Conservation (phyloP, 2,888 invertebrate species). For the Amiota mariae region DNA sequence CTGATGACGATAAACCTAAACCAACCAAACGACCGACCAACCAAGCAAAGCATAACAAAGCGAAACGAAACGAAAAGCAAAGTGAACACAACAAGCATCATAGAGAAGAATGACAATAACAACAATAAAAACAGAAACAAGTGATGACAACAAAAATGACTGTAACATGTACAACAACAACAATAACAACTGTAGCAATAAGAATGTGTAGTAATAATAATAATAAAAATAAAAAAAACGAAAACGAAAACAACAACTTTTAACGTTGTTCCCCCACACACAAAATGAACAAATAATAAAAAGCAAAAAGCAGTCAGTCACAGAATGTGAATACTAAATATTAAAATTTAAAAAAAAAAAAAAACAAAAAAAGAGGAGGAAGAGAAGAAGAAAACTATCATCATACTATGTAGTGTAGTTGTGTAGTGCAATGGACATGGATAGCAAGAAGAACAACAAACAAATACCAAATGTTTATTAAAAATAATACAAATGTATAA, state of each 20-base stretch:
- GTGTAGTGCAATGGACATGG: too few species aligned
- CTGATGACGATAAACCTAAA: background rate
- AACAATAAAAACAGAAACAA: slow-evolving; percentile 1
- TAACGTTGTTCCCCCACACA: slow-evolving; percentile 23
- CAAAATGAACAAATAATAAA: background rate
- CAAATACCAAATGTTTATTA: too few species aligned
- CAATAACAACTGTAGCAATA: background rate
- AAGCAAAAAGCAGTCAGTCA: too few species aligned
- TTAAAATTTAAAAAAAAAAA: background rate
- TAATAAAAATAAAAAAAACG: background rate
- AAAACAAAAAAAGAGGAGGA: background rate
- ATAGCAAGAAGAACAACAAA: too few species aligned
- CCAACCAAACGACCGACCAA: background rate
- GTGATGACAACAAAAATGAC: background rate
- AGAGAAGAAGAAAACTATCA: background rate
- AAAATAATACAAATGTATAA: too few species aligned
- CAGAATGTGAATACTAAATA: background rate
- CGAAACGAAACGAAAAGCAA: background rate
- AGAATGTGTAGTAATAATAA: background rate
- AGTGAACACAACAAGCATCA: background rate
- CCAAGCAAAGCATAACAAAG: background rate
- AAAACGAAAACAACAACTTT: background rate
- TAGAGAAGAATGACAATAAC: background rate
- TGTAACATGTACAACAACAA: slow-evolving; percentile 10
- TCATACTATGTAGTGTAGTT: too few species aligned